A percentile compares a stretch with the other conserved stretches of the same genome.
Conservation (phyloP, 2,113 vertebrate species). For the Melanocharis versteri region DNA sequence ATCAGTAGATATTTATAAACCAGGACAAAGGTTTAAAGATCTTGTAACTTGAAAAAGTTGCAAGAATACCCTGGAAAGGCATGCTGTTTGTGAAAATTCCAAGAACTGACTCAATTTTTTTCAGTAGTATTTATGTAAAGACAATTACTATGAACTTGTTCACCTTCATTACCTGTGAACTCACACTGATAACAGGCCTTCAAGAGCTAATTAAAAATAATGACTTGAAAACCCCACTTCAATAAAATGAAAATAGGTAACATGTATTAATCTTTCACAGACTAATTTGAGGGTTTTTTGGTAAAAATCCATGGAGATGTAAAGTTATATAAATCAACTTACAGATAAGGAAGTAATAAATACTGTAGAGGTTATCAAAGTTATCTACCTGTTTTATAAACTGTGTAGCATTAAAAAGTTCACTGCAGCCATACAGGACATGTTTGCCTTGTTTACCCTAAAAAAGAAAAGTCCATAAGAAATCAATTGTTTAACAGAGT, state of each 20-base stretch:
- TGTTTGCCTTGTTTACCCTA: conserved; percentile 92
- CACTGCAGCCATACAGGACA: conserved; percentile 94
- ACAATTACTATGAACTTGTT: background rate
- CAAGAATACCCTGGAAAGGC: background rate
- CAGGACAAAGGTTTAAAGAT: background rate
- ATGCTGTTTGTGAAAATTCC: background rate
- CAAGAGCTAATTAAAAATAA: background rate
- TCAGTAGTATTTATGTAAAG: background rate
- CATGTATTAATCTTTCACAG: background rate
- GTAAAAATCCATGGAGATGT: background rate
- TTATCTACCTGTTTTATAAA: conserved; percentile 91
- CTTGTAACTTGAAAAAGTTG: background rate
- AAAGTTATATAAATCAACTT: background rate
- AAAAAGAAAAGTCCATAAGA: background rate
- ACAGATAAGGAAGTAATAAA: background rate
- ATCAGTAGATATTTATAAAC: background rate
- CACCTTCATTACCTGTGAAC: background rate
- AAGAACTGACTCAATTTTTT: background rate
- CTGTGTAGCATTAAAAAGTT: conserved; percentile 93
- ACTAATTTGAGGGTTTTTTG: accelerated
- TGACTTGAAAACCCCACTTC: background rate
- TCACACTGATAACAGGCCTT: background rate
- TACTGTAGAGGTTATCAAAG: background rate
- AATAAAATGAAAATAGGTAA: background rate
- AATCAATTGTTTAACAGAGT: background rate